Evolutionary conservation across 2,113 vertebrate species (phyloP).

Genomic region (Acrocephalus arundinaceus): DNA sequence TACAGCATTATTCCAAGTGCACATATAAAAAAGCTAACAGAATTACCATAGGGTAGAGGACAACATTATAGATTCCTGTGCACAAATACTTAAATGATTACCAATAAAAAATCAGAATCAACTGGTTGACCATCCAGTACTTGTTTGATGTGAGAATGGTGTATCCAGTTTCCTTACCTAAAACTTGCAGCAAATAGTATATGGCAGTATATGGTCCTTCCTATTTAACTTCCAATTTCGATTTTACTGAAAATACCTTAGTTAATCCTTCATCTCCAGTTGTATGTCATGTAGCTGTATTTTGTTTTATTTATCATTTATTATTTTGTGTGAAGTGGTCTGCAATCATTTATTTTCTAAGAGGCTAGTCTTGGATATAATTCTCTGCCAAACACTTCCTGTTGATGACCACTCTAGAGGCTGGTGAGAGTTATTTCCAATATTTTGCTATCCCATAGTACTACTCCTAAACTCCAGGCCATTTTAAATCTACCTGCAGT

Average conservation of each 20-base stretch:
- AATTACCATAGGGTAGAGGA: not conserved
- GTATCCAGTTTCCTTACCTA: not conserved
- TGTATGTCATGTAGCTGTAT: not conserved
- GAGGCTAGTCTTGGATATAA: not conserved
- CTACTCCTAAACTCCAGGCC: not conserved
- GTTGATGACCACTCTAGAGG: not conserved
- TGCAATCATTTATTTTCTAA: not conserved
- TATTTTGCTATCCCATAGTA: not conserved
- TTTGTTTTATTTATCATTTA: not conserved
- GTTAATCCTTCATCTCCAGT: not conserved
- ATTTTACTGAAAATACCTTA: not conserved
- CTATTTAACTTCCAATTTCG: not conserved
- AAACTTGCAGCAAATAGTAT: not conserved
- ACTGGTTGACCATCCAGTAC: not conserved
- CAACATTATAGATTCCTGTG: not conserved
- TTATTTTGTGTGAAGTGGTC: not conserved
- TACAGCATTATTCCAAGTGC: not conserved
- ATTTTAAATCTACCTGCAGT: not conserved
- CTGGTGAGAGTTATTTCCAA: not conserved
- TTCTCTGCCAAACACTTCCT: not conserved
- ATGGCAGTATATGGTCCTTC: not conserved
- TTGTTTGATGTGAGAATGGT: not conserved
- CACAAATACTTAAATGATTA: not conserved
- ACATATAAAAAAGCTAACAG: not conserved
- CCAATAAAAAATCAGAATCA: not conserved